Percentiles rank a stretch among this genome's conserved stretches.
These are phyloP conservation scores for Gallinago paraguaiae DNA, from an alignment of 2,113 vertebrate genomes.

Conservation along the genomic window DNA sequence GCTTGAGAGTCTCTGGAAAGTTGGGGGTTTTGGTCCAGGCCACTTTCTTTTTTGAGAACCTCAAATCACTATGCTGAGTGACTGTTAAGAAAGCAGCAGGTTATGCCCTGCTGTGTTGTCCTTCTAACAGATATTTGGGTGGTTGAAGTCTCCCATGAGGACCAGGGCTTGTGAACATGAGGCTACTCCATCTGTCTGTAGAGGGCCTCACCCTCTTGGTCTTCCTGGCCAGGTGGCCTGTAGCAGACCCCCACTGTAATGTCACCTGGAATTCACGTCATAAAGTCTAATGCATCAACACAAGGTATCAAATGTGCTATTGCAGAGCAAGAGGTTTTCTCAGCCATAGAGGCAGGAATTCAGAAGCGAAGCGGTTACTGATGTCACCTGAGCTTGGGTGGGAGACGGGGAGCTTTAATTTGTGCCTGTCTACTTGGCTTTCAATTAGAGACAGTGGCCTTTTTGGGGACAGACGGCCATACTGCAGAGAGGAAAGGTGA, in stretches of 20 bases:
- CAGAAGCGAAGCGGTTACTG: background rate
- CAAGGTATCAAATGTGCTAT: background rate
- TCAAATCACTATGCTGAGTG: background rate
- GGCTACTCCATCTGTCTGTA: background rate
- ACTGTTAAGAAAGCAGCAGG: background rate
- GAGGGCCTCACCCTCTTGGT: background rate
- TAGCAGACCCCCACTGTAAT: background rate
- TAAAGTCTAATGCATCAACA: background rate
- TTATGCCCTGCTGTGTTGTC: background rate
- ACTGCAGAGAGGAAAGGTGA: background rate
- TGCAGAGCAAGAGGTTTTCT: background rate
- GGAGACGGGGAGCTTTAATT: background rate
- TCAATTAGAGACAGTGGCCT: background rate
- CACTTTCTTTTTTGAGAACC: background rate
- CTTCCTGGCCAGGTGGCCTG: background rate
- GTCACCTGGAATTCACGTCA: background rate
- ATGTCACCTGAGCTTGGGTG: background rate
- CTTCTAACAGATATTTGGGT: background rate
- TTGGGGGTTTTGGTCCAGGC: background rate
- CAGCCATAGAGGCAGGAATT: background rate
- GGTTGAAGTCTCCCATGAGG: background rate
- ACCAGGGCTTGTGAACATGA: background rate
- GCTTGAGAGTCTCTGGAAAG: background rate
- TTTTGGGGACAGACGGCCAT: background rate
- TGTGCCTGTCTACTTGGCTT: background rate